phyloP scores from a whole-genome alignment of 2,797 vertebrate species.

The Pipistrellus pygmaeus region DNA sequence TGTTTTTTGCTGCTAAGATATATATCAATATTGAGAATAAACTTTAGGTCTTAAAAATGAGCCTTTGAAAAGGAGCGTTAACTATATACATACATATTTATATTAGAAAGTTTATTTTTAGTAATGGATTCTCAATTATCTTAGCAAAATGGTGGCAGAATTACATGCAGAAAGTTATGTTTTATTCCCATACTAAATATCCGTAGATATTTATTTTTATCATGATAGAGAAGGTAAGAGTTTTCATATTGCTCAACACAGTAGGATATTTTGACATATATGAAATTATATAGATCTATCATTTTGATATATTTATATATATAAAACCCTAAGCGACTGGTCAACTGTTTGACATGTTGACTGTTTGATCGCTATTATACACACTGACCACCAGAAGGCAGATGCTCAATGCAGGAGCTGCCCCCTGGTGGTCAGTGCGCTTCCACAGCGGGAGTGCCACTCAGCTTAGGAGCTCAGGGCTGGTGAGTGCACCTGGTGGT shows the following conservation, averaged over 20 bases:
- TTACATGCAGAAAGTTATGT: background rate
- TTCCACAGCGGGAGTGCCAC: no score
- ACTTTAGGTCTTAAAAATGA: conserved; percentile 9
- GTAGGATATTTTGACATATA: background rate
- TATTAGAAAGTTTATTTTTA: background rate
- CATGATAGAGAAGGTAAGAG: background rate
- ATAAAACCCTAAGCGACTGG: no score
- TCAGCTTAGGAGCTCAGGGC: no score
- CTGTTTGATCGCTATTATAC: no score
- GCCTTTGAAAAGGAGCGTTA: background rate
- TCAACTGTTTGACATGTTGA: no score
- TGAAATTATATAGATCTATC: no score
- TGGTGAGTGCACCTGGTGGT: no score
- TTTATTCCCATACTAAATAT: background rate
- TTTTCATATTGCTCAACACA: background rate
- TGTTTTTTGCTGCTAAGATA: background rate
- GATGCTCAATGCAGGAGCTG: no score
- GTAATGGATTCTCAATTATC: conserved; percentile 5
- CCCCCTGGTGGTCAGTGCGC: no score
- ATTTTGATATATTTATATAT: no score
- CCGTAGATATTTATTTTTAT: conserved; percentile 29
- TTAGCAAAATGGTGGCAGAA: conserved; percentile 32
- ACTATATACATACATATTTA: background rate
- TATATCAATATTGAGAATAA: background rate
- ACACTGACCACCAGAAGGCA: no score